phyloP scores from a whole-genome alignment of 2,888 invertebrate genomes.

The Chrysolina americana region DNA sequence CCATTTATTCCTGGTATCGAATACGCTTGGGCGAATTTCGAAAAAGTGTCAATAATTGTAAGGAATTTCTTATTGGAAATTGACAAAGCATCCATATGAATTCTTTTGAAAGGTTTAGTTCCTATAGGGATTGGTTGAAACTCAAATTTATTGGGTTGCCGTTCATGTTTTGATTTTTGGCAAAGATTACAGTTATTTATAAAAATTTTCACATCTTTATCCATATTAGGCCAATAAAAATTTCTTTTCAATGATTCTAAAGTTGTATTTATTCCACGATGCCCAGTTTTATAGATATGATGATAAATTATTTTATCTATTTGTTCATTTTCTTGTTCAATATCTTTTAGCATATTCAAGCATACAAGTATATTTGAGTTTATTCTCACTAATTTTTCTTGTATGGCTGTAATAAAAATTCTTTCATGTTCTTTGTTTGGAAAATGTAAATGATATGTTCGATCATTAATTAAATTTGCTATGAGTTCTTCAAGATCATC shows the following conservation, averaged over 20 bases:
- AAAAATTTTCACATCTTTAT: neutral
- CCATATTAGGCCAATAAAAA: neutral
- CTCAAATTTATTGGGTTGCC: neutral
- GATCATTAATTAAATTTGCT: too few species aligned
- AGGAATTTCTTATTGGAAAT: conserved; percentile 20
- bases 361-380: neutral
- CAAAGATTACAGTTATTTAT: neutral
- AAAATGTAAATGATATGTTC: too few species aligned
- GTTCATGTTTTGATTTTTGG: neutral
- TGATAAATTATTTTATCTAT: too few species aligned
- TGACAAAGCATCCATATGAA: too few species aligned
- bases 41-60: neutral
- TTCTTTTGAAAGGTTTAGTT: too few species aligned
- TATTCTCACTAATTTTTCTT: neutral
- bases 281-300: too few species aligned
- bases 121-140: neutral
- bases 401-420: neutral
- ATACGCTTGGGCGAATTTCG: neutral
- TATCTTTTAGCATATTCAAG: neutral
- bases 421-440: too few species aligned
- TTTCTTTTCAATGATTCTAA: neutral
- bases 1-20: neutral
- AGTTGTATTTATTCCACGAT: neutral
- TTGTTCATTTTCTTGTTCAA: neutral
- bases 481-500: too few species aligned